Evolutionary conservation across 2,113 vertebrate species (phyloP), one percentile per base, ranked within the genome.

Genomic region (Brachirus orientalis): DNA sequence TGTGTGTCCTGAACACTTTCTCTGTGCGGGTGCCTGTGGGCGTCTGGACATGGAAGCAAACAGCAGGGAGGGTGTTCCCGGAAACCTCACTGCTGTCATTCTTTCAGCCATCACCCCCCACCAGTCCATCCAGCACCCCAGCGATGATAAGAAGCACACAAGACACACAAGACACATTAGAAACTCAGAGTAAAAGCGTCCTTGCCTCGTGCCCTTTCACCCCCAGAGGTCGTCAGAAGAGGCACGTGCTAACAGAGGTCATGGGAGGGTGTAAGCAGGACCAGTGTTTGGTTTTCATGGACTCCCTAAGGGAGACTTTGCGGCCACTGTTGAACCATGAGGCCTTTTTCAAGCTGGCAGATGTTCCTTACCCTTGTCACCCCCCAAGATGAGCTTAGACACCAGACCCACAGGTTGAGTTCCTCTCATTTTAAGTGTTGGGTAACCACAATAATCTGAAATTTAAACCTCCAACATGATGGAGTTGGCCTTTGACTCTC

Each of bases 241-340:
- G 75, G 59, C 80, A 83, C 80, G 83, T 69, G 89, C 83, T 89
- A 69, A 75, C 75, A 86, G 79, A 78, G 87, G 87, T 84, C 86
- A 75, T 61, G 62, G 69, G 83, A 86, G 82, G 77, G 51, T 59
- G 54, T 52, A 66, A 73, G 51, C 69, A 68, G 55, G 60, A 75
- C 73, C 59, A 33, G 36, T 71, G 71, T 86, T 80, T 84, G 43
- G 75, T 69, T 85, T 83, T 28, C 28, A 43, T 1, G 58, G 62
- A 66, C 48, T 82, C 77, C 72, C 66, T 13, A 5, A 64, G 78
- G 86, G 65, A 67, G 66, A 72, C 48, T 84, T 56, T 40, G 72
- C 4, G 22, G 55, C 75, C 51, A 38, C 63, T 69, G 50, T 82
- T 82, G 80, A 66, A 63, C 75, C 0, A 33, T 67, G 68, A 66